A percentile compares a stretch with the other conserved stretches of the same genome.
These are phyloP conservation scores for Incurvaria masculella DNA, from an alignment of 2,888 invertebrate genomes.

Conservation along the genomic window DNA sequence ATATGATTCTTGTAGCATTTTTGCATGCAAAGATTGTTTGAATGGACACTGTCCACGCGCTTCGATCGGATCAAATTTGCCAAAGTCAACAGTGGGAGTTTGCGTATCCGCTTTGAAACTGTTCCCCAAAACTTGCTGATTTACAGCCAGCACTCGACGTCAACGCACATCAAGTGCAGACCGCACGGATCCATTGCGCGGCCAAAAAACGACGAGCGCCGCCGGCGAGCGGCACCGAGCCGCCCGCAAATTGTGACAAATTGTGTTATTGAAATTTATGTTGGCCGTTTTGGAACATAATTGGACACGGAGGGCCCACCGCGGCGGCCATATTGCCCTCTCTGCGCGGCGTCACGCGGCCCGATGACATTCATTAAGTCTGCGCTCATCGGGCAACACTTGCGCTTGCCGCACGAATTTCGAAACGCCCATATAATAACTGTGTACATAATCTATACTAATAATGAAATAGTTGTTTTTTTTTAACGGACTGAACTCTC, in stretches of 20 bases:
- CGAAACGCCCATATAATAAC: too few species aligned
- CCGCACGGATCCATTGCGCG: not conserved
- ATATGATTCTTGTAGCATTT: too few species aligned
- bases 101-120: not conserved
- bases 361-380: constrained; percentile 48
- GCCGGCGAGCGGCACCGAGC: not conserved
- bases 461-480: too few species aligned
- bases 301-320: constrained; percentile 40
- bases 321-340: constrained; percentile 24
- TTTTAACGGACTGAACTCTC: too few species aligned
- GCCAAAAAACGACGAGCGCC: not conserved
- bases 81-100: too few species aligned
- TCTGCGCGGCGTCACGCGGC: constrained; percentile 40
- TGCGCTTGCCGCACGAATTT: too few species aligned
- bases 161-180: not conserved
- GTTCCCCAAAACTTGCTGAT: not conserved
- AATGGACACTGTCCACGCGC: too few species aligned
- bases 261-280: constrained; percentile 50
- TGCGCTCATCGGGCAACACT: constrained; percentile 34
- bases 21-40: too few species aligned
- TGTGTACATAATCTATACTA: too few species aligned
- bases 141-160: not conserved
- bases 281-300: constrained; percentile 47
- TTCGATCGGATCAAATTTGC: too few species aligned
- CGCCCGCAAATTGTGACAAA: constrained; percentile 44